Percentiles rank a stretch among this genome's conserved stretches.
These are phyloP conservation scores for Acanthopagrus latus DNA, from an alignment of 2,797 vertebrate species.

Conservation along the genomic window DNA sequence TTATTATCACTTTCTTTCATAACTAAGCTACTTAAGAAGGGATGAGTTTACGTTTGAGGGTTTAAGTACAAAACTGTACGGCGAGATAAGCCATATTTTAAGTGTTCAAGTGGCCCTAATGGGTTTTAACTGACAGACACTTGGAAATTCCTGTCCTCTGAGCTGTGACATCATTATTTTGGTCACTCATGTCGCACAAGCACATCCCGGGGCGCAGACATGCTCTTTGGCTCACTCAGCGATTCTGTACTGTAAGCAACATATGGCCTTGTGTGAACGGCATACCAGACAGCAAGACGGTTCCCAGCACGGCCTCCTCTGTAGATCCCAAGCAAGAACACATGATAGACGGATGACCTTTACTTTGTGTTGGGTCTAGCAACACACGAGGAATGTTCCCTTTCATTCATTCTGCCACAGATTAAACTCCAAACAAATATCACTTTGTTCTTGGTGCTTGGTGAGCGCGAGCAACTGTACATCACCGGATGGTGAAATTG, in stretches of 20 bases:
- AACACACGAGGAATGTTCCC: slow-evolving; percentile 54
- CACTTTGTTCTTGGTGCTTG: slow-evolving; percentile 61
- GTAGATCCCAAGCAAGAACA: slow-evolving; percentile 38
- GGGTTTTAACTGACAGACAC: slow-evolving; percentile 13
- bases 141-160: slow-evolving; percentile 44
- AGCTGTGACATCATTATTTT: slow-evolving; percentile 50
- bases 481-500: slow-evolving; percentile 80
- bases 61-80: neutral
- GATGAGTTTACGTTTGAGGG: neutral
- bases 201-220: slow-evolving; percentile 41
- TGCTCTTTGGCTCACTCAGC: slow-evolving; percentile 56
- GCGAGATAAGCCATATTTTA: neutral
- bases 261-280: slow-evolving; percentile 72
- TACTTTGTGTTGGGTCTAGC: slow-evolving; percentile 56
- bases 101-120: neutral
- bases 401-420: slow-evolving; percentile 64
- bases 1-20: no score
- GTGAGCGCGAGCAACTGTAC: slow-evolving; percentile 55
- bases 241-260: slow-evolving; percentile 54
- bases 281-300: slow-evolving; percentile 57
- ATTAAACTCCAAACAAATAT: slow-evolving; percentile 69
- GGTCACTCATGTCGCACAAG: slow-evolving; percentile 29
- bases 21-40: no score
- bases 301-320: slow-evolving; percentile 48
- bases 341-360: slow-evolving; percentile 69